phyloP scores from a whole-genome alignment of 2,888 invertebrate species.

The Cephus pygmeus region DNA sequence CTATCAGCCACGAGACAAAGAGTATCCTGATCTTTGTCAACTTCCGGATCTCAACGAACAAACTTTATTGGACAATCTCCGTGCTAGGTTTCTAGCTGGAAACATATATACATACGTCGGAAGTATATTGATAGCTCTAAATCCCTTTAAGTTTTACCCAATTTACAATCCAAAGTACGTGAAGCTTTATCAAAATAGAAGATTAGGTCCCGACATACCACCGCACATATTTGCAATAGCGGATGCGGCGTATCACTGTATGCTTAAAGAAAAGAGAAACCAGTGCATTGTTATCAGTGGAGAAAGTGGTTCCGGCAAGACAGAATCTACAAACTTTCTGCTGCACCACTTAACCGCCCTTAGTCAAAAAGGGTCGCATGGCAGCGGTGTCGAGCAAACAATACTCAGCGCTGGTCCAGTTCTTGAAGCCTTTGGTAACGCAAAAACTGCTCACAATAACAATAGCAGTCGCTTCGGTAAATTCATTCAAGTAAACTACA shows the following conservation, averaged over 20 bases:
- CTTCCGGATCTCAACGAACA: slow-evolving; percentile 95
- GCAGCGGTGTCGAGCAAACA: slow-evolving; percentile 96
- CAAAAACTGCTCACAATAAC: slow-evolving; percentile 97
- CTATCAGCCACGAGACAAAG: slow-evolving; percentile 91
- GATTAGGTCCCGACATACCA: slow-evolving; percentile 90
- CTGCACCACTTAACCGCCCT: slow-evolving; percentile 94
- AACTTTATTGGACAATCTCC: slow-evolving; percentile 90
- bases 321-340: slow-evolving; percentile 95
- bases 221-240: slow-evolving; percentile 98
- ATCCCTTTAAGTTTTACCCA: slow-evolving; percentile 94
- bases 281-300: slow-evolving; percentile 96
- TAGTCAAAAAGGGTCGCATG: slow-evolving; percentile 93
- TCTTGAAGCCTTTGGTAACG: slow-evolving; percentile 98
- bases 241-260: slow-evolving; percentile 93
- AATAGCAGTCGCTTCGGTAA: slow-evolving; percentile 98
- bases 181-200: slow-evolving; percentile 92
- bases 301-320: slow-evolving; percentile 96
- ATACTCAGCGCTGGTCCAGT: slow-evolving; percentile 96
- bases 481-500: slow-evolving; percentile 97
- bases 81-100: slow-evolving; percentile 88
- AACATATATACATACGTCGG: slow-evolving; percentile 98
- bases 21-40: slow-evolving; percentile 96
- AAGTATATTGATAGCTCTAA: slow-evolving; percentile 94
- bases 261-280: slow-evolving; percentile 90
- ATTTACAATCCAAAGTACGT: slow-evolving; percentile 99